These are phyloP conservation scores for Oenanthe oenanthe DNA, from an alignment of 2,113 vertebrate genomes.

Conservation along the genomic window DNA sequence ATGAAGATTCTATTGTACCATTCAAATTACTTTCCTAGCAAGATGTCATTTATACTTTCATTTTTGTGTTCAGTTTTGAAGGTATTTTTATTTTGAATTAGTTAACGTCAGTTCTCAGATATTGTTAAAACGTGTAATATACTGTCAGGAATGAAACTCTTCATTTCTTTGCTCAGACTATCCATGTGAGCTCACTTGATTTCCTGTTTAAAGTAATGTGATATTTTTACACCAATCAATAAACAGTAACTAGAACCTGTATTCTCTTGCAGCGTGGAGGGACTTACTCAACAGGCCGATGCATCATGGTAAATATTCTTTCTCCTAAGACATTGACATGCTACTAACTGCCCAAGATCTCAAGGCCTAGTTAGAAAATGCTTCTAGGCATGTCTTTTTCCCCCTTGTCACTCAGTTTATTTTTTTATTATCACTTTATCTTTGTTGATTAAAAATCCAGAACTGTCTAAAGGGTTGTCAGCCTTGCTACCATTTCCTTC, in stretches of 20 bases:
- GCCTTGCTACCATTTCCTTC: background rate
- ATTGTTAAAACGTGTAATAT: background rate
- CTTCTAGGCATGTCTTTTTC: background rate
- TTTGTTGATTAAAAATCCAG: background rate
- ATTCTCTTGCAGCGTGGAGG: conserved; percentile 57
- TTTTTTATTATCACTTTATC: background rate
- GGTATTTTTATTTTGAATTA: background rate
- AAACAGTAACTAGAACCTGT: conserved; percentile 18
- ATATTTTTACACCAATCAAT: background rate
- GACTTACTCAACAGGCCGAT: conserved; percentile 46
- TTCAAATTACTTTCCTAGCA: background rate
- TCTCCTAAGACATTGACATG: background rate
- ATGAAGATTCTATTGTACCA: background rate
- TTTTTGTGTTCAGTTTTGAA: background rate
- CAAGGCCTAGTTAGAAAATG: background rate
- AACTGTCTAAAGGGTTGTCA: background rate
- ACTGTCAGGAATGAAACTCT: background rate
- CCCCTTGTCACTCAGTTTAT: background rate
- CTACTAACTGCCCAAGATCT: background rate
- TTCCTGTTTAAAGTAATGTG: background rate
- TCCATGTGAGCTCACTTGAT: background rate
- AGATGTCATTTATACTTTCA: background rate
- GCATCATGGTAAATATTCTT: conserved; percentile 49
- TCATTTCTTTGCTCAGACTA: background rate
- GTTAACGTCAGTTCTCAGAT: background rate